phyloP scores from a whole-genome alignment of 2,888 invertebrate genomes.

The Pocota personata region DNA sequence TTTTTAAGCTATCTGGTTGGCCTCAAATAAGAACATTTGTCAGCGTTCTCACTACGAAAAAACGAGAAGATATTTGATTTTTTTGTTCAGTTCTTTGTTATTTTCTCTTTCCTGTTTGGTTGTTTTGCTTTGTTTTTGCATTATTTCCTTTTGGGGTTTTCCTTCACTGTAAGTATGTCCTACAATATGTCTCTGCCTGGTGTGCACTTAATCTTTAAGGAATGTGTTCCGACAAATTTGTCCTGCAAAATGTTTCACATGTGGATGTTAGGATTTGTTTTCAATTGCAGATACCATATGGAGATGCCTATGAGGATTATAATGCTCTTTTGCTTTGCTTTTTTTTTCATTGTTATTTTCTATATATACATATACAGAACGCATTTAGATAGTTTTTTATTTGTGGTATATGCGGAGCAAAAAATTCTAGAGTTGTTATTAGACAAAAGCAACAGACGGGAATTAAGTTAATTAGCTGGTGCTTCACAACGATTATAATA shows the following conservation, averaged over 20 bases:
- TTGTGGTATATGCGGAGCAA: neutral
- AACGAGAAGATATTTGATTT: neutral
- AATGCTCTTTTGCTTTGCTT: slow-evolving; percentile 26
- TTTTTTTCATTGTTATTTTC: neutral
- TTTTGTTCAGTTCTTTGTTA: neutral
- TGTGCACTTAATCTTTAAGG: slow-evolving; percentile 38
- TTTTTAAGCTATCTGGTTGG: slow-evolving; percentile 47
- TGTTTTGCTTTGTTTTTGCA: slow-evolving; percentile 44
- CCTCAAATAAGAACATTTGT: slow-evolving; percentile 52
- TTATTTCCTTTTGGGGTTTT: slow-evolving; percentile 29
- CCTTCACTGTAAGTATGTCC: slow-evolving; percentile 13
- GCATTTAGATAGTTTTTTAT: neutral
- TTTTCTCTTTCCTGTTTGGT: neutral
- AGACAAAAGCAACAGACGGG: neutral
- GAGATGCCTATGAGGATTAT: slow-evolving; percentile 16
- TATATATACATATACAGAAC: neutral
- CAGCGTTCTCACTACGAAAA: slow-evolving; percentile 38
- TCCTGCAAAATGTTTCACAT: neutral
- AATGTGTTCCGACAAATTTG: slow-evolving; percentile 29
- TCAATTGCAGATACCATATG: slow-evolving; percentile 33
- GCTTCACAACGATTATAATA: too few relatives aligned
- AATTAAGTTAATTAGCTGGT: neutral
- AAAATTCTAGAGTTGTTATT: neutral
- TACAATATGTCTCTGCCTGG: slow-evolving; percentile 39
- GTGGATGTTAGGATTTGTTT: neutral